Percentiles rank a stretch among this genome's conserved stretches.
Conservation (phyloP, 2,888 invertebrate genomes). For the Theristus sp. region DNA sequence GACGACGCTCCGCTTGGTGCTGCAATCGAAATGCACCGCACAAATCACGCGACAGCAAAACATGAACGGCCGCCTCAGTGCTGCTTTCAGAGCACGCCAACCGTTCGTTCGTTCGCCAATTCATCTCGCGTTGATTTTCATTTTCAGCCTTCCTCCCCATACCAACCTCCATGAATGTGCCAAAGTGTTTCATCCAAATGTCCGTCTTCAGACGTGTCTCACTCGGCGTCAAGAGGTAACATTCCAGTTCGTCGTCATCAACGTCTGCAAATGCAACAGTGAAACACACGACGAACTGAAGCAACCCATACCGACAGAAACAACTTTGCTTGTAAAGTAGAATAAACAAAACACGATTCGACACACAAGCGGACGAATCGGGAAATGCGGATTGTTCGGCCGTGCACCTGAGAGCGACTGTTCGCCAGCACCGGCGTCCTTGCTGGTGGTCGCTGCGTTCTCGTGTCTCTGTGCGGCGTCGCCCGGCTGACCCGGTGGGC, state of each 20-base stretch:
- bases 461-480: background rate
- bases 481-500: too few relatives aligned
- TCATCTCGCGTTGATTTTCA: conserved; percentile 26
- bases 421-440: too few relatives aligned
- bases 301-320: too few relatives aligned
- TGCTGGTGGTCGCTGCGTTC: background rate
- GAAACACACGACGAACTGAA: too few relatives aligned
- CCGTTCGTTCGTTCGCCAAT: background rate
- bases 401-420: too few relatives aligned
- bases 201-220: conserved; percentile 61
- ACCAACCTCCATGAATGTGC: conserved; percentile 54
- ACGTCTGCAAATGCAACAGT: conserved; percentile 35
- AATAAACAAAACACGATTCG: too few relatives aligned
- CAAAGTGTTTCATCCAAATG: conserved; percentile 72
- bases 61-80: too few relatives aligned
- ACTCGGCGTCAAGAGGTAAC: conserved; percentile 21
- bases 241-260: conserved; percentile 73
- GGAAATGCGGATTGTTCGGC: too few relatives aligned
- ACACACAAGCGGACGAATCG: too few relatives aligned
- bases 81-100: too few relatives aligned
- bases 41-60: too few relatives aligned
- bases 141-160: background rate
- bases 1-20: background rate
- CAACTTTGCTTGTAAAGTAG: too few relatives aligned
- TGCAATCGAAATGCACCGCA: background rate